Evolutionary conservation across 2,113 vertebrate species (phyloP).

Genomic region (Mugil cephalus): DNA sequence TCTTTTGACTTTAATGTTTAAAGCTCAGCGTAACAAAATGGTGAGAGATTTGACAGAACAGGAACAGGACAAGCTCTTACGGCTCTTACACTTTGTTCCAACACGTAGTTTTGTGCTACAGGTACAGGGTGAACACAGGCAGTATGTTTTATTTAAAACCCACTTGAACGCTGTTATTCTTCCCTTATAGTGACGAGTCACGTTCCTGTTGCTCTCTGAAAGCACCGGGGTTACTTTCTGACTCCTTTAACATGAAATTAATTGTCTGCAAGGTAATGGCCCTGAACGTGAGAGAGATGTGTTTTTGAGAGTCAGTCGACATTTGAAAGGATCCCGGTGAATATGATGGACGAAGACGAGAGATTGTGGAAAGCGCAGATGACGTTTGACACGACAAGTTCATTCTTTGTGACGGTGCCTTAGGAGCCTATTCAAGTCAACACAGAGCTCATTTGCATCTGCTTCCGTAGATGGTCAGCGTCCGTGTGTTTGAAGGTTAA

Average conservation of each 20-base stretch:
- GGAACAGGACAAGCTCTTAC: not conserved
- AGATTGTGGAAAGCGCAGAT: conserved; percentile 15
- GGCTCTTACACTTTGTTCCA: conserved; percentile 1
- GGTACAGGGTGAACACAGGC: not conserved
- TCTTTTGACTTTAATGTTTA: not conserved
- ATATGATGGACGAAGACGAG: conserved; percentile 12
- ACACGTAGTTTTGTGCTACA: conserved; percentile 1
- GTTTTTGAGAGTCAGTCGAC: not conserved
- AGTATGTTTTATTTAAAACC: conserved; percentile 8
- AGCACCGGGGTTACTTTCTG: not conserved
- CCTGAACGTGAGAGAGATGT: not conserved
- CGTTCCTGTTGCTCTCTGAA: not conserved
- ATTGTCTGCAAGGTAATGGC: conserved; percentile 8
- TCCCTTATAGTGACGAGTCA: not conserved
- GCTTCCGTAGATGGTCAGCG: conserved; percentile 13
- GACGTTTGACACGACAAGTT: conserved; percentile 6
- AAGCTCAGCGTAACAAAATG: not conserved
- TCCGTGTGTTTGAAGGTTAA: conserved; percentile 22
- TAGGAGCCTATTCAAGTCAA: conserved; percentile 26
- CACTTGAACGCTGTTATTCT: not conserved
- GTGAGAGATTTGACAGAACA: not conserved
- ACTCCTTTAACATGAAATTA: conserved; percentile 12
- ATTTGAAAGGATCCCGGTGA: conserved; percentile 21
- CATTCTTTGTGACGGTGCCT: conserved; percentile 34
- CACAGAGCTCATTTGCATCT: conserved; percentile 22